phyloP scores from a whole-genome alignment of 2,797 vertebrate species.

The Myotis vivesi region DNA sequence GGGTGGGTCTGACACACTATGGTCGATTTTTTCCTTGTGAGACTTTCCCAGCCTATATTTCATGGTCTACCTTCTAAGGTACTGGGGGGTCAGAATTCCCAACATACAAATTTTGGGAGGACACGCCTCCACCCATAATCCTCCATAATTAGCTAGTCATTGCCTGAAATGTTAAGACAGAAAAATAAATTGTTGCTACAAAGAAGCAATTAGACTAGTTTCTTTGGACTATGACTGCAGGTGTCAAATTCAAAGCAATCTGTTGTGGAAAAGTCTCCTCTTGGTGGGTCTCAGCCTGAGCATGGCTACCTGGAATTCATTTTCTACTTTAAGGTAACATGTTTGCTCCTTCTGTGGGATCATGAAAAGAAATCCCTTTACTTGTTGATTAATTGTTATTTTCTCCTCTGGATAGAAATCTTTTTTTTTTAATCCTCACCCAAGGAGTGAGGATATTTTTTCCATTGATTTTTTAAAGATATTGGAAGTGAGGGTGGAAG shows the following conservation, averaged over 20 bases:
- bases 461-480: too few species aligned
- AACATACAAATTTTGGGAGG: not conserved
- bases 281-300: not conserved
- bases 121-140: rapidly evolving
- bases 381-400: not conserved
- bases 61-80: not conserved
- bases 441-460: too few species aligned
- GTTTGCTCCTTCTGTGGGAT: not conserved
- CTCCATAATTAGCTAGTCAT: not conserved
- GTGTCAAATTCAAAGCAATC: not conserved
- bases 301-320: not conserved
- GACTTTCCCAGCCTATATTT: not conserved
- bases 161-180: not conserved
- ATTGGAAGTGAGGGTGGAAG: too few species aligned
- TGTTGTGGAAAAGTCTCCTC: not conserved
- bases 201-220: not conserved
- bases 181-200: not conserved
- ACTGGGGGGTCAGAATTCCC: not conserved
- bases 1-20: too few species aligned
- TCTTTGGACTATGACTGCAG: not conserved
- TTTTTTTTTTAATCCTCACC: not conserved
- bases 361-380: not conserved
- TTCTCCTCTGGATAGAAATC: not conserved
- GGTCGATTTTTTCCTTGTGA: not conserved
- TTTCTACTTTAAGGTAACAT: not conserved